phyloP scores from a whole-genome alignment of 1,140 invertebrate species.

The Drosophila kepulauana region DNA sequence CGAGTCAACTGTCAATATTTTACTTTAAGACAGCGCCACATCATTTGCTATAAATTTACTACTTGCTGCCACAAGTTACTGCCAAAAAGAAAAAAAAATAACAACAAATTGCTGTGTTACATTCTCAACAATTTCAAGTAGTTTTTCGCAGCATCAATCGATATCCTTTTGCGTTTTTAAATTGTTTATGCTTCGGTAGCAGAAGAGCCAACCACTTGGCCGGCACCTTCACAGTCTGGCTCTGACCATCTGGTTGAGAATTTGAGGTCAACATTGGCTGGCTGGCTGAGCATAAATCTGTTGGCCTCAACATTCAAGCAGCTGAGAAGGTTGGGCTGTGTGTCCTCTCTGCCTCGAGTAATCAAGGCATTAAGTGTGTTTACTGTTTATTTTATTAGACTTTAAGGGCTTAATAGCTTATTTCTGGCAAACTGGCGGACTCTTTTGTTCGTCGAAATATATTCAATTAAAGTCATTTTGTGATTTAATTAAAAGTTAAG shows the following conservation, averaged over 20 bases:
- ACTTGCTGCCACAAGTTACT: conserved; percentile 43
- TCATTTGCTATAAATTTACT: conserved; percentile 78
- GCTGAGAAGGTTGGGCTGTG: neutral
- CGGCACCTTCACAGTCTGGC: conserved; percentile 13
- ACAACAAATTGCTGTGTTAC: conserved; percentile 6
- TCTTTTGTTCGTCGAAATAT: conserved; percentile 53
- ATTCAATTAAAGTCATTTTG: conserved; percentile 78
- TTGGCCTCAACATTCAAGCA: neutral
- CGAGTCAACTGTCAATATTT: conserved; percentile 78
- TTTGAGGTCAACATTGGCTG: conserved; percentile 67
- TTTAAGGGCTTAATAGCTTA: conserved; percentile 81
- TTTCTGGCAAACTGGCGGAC: conserved; percentile 29
- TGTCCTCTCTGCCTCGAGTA: conserved; percentile 30
- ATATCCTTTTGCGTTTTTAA: conserved; percentile 3
- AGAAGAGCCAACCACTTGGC: conserved; percentile 6
- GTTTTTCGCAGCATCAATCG: conserved; percentile 2
- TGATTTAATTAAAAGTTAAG: conserved; percentile 81
- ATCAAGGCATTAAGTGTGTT: conserved; percentile 83
- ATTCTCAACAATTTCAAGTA: conserved; percentile 4
- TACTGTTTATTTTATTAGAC: conserved; percentile 83
- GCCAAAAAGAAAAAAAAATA: conserved; percentile 25
- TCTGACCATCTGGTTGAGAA: conserved; percentile 29
- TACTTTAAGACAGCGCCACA: conserved; percentile 76
- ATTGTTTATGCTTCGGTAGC: conserved; percentile 13
- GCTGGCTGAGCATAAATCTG: conserved; percentile 63